phyloP scores from a whole-genome alignment of 2,113 vertebrate genomes.

The Vidua chalybeata region DNA sequence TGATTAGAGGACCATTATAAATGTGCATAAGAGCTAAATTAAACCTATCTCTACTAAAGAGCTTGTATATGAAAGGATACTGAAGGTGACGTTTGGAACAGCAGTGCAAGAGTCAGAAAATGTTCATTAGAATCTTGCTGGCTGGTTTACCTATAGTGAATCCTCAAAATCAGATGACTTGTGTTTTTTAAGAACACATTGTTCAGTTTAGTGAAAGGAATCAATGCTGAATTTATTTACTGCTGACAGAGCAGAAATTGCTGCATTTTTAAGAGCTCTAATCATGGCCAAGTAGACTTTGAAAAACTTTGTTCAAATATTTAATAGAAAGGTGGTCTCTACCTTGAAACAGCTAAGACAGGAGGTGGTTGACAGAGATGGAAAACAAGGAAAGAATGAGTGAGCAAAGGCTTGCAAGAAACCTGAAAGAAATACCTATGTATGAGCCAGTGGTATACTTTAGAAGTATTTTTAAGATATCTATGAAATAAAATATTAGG shows the following conservation, averaged over 20 bases:
- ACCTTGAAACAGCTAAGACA: background rate
- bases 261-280: constrained; percentile 8
- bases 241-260: constrained; percentile 3
- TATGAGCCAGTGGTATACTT: background rate
- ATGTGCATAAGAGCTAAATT: background rate
- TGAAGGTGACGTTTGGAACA: background rate
- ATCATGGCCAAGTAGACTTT: background rate
- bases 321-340: background rate
- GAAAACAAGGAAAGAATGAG: background rate
- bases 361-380: background rate
- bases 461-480: background rate
- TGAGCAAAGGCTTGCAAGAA: background rate
- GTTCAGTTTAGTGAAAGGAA: constrained; percentile 35
- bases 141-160: background rate
- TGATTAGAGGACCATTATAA: background rate
- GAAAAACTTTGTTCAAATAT: background rate
- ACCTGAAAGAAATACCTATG: background rate
- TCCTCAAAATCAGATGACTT: constrained; percentile 20
- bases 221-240: constrained; percentile 29
- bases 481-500: background rate
- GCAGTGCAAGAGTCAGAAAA: background rate
- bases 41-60: background rate
- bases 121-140: background rate
- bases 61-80: background rate
- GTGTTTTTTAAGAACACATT: constrained; percentile 31